Evolutionary conservation across 2,888 invertebrate species (phyloP).

Genomic region (Heliconius aoede): DNA sequence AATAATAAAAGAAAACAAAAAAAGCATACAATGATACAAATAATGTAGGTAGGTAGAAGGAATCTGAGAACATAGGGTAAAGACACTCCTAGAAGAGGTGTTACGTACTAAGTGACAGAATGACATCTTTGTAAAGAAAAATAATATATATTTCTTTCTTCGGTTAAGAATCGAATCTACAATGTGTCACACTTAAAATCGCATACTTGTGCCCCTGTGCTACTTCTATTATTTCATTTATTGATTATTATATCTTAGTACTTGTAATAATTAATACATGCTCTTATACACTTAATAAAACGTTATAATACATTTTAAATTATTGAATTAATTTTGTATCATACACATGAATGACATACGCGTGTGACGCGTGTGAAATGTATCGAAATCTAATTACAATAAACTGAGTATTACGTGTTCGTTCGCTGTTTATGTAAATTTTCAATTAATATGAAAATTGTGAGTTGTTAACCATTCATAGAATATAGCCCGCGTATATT

Average conservation of each 20-base stretch:
- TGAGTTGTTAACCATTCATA: neutral
- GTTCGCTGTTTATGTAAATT: neutral
- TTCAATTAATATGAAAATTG: slow-evolving; percentile 16
- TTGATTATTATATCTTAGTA: neutral
- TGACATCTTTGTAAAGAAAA: too few species aligned
- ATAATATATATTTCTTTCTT: too few species aligned
- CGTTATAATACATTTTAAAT: neutral
- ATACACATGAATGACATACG: neutral
- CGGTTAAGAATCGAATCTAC: too few species aligned
- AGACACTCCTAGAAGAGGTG: too few species aligned
- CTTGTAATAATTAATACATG: neutral
- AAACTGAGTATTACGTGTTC: neutral
- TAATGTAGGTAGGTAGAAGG: too few species aligned
- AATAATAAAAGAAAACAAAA: too few species aligned
- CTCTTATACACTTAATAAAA: neutral
- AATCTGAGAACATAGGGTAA: too few species aligned
- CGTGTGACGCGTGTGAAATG: neutral
- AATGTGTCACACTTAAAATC: too few species aligned
- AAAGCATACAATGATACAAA: too few species aligned
- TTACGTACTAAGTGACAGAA: too few species aligned
- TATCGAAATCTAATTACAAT: slow-evolving; percentile 19
- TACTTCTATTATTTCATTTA: neutral
- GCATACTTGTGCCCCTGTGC: too few species aligned
- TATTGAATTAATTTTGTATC: neutral
- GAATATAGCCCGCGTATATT: neutral